These are phyloP conservation scores for Plestiodon gilberti DNA, from an alignment of 2,113 vertebrate genomes.

Conservation along the genomic window DNA sequence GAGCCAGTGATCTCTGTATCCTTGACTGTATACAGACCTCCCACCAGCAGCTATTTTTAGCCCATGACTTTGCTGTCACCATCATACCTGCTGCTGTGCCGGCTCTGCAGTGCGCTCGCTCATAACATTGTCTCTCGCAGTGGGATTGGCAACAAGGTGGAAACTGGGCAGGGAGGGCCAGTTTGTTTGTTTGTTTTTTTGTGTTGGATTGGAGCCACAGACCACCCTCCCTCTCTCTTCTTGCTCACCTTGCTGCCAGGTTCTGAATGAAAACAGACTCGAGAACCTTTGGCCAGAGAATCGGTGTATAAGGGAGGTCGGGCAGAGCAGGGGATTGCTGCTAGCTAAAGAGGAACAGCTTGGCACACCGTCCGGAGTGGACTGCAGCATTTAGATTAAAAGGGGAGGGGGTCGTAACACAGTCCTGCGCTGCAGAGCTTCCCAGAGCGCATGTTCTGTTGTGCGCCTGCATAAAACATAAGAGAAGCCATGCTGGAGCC, in stretches of 20 bases:
- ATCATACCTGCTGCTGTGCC: neutral
- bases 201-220: neutral
- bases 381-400: too few relatives aligned
- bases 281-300: neutral
- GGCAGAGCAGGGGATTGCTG: neutral
- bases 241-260: too few relatives aligned
- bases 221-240: neutral
- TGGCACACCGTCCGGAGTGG: neutral
- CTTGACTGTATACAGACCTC: neutral
- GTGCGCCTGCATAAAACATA: too few relatives aligned
- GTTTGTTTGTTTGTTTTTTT: too few relatives aligned
- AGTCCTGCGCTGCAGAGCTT: too few relatives aligned
- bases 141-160: too few relatives aligned
- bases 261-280: neutral
- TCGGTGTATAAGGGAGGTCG: neutral
- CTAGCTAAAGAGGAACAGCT: neutral
- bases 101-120: neutral
- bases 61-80: neutral
- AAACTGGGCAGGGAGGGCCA: neutral
- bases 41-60: neutral
- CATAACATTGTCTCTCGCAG: neutral
- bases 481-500: too few relatives aligned
- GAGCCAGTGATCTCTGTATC: neutral
- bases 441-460: too few relatives aligned
- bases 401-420: too few relatives aligned